Evolutionary conservation across 2,113 vertebrate species (phyloP).

Genomic region (Callionymus lyra): DNA sequence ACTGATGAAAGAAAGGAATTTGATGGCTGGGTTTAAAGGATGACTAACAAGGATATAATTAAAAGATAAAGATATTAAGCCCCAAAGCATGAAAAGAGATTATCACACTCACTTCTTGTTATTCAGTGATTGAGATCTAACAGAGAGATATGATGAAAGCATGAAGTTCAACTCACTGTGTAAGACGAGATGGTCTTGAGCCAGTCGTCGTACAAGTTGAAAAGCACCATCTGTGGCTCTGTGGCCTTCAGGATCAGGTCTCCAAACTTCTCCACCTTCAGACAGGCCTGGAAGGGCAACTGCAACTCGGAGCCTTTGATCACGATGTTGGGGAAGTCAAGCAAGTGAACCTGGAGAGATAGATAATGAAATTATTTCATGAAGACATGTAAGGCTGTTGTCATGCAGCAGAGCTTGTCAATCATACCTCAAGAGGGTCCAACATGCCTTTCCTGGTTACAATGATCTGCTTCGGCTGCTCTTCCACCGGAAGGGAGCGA

Average conservation of each 20-base stretch:
- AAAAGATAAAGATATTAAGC: no score
- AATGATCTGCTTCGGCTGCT: conserved; percentile 98
- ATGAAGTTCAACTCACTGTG: conserved; percentile 69
- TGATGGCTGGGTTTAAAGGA: no score
- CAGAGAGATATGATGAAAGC: no score
- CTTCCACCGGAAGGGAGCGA: conserved; percentile 92
- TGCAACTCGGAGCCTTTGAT: conserved; percentile 98
- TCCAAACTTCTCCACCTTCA: conserved; percentile 98
- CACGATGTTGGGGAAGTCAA: conserved; percentile 98
- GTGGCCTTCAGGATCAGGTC: conserved; percentile 97
- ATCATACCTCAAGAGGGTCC: conserved; percentile 88
- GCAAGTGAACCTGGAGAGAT: conserved; percentile 83
- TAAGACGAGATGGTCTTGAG: conserved; percentile 99
- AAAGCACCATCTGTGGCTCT: conserved; percentile 98
- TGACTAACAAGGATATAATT: no score
- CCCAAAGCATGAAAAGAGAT: not conserved
- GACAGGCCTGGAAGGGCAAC: conserved; percentile 96
- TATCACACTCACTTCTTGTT: not conserved
- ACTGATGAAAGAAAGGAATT: no score
- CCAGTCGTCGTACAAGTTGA: conserved; percentile 99
- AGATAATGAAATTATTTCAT: not conserved
- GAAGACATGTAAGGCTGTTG: no score
- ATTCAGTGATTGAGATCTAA: no score
- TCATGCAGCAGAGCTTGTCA: no score
- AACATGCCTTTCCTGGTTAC: conserved; percentile 98